Evolutionary conservation across 1,140 invertebrate species (phyloP), one percentile per base, ranked within the genome.

Genomic region (Rhagoletis zephyria): DNA sequence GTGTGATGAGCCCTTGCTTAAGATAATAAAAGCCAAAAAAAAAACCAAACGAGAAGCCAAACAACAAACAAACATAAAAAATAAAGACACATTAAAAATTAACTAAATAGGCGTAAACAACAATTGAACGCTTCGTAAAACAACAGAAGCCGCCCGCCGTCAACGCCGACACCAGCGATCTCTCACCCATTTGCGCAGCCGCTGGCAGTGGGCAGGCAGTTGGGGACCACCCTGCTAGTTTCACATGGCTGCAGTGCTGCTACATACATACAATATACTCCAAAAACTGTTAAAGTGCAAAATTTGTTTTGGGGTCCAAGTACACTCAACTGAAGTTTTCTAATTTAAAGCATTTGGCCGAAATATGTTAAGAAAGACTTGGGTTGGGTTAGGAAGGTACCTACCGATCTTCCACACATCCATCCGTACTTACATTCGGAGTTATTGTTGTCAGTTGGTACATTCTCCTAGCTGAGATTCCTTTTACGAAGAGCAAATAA

Each of bases 71-170:
- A 74, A 74, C n/a, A n/a, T 9, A 74, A 81, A 81, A 48, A 51
- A 81, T 48, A 81, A 7, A 81, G 5, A 9, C 74, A 42, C 67
- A 74, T 74, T 56, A 81, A 81, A 81, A 81, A 56, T 81, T 81
- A 30, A 19, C 74, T 81, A 81, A 81, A 56, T 51, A 81, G 74
- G 74, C 74, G 9, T 81, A 81, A 81, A 81, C 74, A 81, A 59
- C n/a, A 81, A 81, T 81, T 81, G 74, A 81, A 81, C 74, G 74
- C 74, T 81, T 81, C 74, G 74, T 81, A 81, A 81, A 81, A 51
- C 48, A 81, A 81, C 74, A 56, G 74, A 51, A 56, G 48, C 74
- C 56, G 74, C 45, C 74, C 56, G 74, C 45, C 74, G 74, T 81
- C 67, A 4, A 12, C 40, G 51, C 51, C 51, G 51, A 56, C 51